Percentiles rank a stretch among this genome's conserved stretches.
Evolutionary conservation across 2,888 invertebrate species (phyloP).

Genomic region (Hypercompe scribonia): DNA sequence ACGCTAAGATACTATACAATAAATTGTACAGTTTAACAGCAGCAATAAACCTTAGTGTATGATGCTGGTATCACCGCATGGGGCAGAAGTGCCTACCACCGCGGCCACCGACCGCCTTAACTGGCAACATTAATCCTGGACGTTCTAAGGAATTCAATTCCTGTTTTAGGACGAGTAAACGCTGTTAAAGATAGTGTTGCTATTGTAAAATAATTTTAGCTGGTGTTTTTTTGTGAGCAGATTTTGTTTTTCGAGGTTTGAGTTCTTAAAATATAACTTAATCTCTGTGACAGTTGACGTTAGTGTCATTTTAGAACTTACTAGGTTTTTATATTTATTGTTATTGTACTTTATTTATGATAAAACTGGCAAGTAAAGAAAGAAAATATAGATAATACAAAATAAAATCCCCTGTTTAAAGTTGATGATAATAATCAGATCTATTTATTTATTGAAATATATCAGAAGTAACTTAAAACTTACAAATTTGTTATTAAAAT

Average conservation of each 20-base stretch:
- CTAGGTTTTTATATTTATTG: too few species aligned
- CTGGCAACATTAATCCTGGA: constrained; percentile 44
- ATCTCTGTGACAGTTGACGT: too few species aligned
- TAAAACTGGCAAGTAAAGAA: too few species aligned
- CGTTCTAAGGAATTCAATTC: constrained; percentile 36
- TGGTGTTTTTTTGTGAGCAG: not conserved
- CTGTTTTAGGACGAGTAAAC: constrained; percentile 6
- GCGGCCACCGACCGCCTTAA: not conserved
- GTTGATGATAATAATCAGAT: too few species aligned
- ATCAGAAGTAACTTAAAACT: too few species aligned
- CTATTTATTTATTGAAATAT: too few species aligned
- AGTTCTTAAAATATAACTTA: too few species aligned
- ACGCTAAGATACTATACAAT: constrained; percentile 28
- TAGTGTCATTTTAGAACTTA: too few species aligned
- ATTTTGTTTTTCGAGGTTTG: not conserved
- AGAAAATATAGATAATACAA: too few species aligned
- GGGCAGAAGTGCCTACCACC: constrained; percentile 11
- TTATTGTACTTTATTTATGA: too few species aligned
- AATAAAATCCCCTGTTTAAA: too few species aligned
- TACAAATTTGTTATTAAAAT: too few species aligned
- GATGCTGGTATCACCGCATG: constrained; percentile 15
- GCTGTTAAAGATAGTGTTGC: constrained; percentile 1
- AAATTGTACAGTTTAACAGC: constrained; percentile 6
- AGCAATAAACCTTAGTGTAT: constrained; percentile 4
- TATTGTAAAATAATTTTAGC: not conserved